Evolutionary conservation across 2,797 vertebrate genomes (phyloP), one percentile per base, ranked within the genome.

Genomic region (Siniperca obscura): DNA sequence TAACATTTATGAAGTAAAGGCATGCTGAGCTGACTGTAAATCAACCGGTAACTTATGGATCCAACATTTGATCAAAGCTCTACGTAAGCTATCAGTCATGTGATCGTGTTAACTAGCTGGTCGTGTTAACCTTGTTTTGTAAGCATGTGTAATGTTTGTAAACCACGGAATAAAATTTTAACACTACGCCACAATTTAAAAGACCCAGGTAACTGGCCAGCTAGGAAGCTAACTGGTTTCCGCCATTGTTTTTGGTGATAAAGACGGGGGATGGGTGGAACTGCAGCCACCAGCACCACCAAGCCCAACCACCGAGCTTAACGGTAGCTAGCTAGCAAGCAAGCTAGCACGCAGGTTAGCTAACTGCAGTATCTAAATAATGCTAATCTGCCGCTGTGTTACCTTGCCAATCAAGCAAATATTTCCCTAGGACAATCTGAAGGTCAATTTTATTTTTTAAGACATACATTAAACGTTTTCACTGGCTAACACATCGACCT

Each of bases 261-360:
- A 89, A 89, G 91, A 94, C 93, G 94, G 93, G 93, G 94, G 94
- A 94, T 94, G 94, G 94, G 94, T 93, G 92, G 89, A 89, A 80
- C 86, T 92, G 90, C 90, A 87, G 81, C 85, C 86, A 87, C 74
- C 77, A 89, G 78, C 85, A 78, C 42, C 83, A 78, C 66, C 82
- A n/a, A 88, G 84, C 86, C 80, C 86, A 57, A 62, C 60, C 80
- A 25, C 27, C 66, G n/a, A 84, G 84, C 80, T 86, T 74, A 78
- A 64, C 74, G 65, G 46, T 7, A 36, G 81, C 82, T 7, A 36
- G 81, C 82, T 73, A 66, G 73, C 44, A 30, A 76, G 82, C 44
- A 30, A 77, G 82, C 82, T 89, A 90, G 80, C 90, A 70, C 50
- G 68, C 70, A 80, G 69, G 71, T 30, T 76, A 80, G 89, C 89